Percentiles rank a stretch among this genome's conserved stretches.
Evolutionary conservation across 2,888 invertebrate genomes (phyloP).

Genomic region (Rhogogaster chlorosoma): DNA sequence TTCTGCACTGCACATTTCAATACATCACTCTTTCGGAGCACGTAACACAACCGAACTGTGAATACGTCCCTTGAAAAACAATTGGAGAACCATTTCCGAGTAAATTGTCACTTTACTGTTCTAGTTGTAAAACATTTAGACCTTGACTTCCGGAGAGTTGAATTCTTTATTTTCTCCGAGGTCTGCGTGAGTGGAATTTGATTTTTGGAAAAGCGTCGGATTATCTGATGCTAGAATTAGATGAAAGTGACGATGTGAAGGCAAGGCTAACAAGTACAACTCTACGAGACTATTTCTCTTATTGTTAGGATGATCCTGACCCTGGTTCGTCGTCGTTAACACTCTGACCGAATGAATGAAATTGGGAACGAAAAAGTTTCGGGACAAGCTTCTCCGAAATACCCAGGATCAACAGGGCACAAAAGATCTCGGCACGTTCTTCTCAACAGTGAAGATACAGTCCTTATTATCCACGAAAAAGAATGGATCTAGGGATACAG

Average conservation of each 20-base stretch:
- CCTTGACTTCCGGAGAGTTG: background rate
- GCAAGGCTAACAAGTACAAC: background rate
- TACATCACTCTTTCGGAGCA: background rate
- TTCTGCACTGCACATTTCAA: background rate
- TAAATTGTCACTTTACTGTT: background rate
- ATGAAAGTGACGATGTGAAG: background rate
- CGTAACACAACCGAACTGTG: background rate
- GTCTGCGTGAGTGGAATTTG: background rate
- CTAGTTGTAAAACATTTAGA: background rate
- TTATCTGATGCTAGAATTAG: background rate
- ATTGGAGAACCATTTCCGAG: background rate
- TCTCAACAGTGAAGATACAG: background rate
- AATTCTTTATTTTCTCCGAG: background rate
- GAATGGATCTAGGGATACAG: background rate
- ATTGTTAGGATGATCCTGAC: background rate
- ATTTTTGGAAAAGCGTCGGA: background rate
- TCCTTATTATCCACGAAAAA: background rate
- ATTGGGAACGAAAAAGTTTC: background rate
- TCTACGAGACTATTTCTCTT: background rate
- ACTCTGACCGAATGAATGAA: conserved; percentile 24
- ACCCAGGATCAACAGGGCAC: background rate
- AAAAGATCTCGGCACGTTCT: background rate
- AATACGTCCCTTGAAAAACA: background rate
- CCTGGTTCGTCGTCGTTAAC: background rate
- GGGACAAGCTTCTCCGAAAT: background rate